These are phyloP conservation scores for Subanguina moxae DNA, from an alignment of 1,140 invertebrate species.

Conservation along the genomic window DNA sequence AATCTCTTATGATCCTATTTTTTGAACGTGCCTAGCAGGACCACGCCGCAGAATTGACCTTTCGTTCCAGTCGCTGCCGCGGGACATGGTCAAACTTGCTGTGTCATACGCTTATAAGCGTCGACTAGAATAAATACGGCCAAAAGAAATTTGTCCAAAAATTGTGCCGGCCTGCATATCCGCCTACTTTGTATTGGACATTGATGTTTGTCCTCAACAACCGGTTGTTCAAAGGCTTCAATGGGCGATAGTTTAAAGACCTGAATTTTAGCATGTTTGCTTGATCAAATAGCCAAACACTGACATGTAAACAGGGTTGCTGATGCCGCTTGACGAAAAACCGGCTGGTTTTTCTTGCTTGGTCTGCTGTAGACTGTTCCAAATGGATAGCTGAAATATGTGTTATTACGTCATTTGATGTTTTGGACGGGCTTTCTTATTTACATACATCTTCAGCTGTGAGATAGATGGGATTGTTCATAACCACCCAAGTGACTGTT, in stretches of 20 bases:
- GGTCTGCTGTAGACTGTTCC: constrained; percentile 80
- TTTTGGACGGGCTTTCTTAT: background rate
- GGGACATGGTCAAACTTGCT: background rate
- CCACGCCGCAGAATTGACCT: too few species aligned
- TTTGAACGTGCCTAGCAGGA: too few species aligned
- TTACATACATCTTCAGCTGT: constrained; percentile 53
- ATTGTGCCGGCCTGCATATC: too few species aligned
- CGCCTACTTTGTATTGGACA: constrained; percentile 68
- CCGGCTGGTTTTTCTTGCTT: constrained; percentile 63
- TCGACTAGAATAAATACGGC: too few species aligned
- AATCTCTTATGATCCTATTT: too few species aligned
- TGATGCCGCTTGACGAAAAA: background rate
- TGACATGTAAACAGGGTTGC: constrained; percentile 16
- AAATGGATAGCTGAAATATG: constrained; percentile 72
- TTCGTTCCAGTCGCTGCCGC: too few species aligned
- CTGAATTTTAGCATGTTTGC: too few species aligned
- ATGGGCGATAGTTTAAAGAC: constrained; percentile 77
- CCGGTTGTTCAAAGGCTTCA: constrained; percentile 81
- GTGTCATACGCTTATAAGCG: too few species aligned
- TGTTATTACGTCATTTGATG: background rate
- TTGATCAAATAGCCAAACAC: too few species aligned
- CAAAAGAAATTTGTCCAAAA: too few species aligned
- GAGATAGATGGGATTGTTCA: constrained; percentile 87
- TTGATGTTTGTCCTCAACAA: constrained; percentile 93
- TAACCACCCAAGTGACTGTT: constrained; percentile 79